Conservation (phyloP, 2,113 vertebrate species). For the Hepsetus odoe region DNA sequence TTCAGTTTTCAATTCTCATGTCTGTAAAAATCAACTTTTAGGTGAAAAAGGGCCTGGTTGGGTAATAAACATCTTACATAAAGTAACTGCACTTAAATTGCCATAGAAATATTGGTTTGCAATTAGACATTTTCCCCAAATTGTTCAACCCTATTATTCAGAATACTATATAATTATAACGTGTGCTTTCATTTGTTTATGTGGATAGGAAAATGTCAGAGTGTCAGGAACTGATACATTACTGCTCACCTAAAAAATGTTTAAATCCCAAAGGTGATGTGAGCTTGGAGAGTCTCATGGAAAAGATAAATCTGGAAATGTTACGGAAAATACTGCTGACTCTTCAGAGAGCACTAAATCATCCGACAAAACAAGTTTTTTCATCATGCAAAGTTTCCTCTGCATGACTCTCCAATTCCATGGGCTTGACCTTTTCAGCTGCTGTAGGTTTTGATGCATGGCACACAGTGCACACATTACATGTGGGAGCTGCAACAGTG, state of each 20-base stretch:
- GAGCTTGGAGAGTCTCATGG: background rate
- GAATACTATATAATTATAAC: too few relatives aligned
- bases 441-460: slow-evolving; percentile 36
- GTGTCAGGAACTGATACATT: too few relatives aligned
- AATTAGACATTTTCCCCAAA: too few relatives aligned
- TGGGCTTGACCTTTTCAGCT: slow-evolving; percentile 32
- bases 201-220: too few relatives aligned
- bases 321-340: slow-evolving; percentile 4
- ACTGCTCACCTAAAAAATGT: background rate
- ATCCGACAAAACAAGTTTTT: slow-evolving; percentile 22
- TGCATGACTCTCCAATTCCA: slow-evolving; percentile 14
- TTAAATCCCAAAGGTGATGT: background rate
- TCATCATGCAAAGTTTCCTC: slow-evolving; percentile 27
- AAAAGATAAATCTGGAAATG: slow-evolving; percentile 29
- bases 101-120: too few relatives aligned
- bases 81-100: too few relatives aligned
- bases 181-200: too few relatives aligned
- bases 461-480: slow-evolving; percentile 4
- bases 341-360: slow-evolving; percentile 39
- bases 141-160: too few relatives aligned
- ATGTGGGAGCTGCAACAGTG: slow-evolving; percentile 14
- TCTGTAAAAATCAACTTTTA: too few relatives aligned
- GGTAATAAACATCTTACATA: too few relatives aligned
- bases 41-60: too few relatives aligned
- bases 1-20: too few relatives aligned